Evolutionary conservation across 2,113 vertebrate species (phyloP).

Genomic region (Rynchops niger): DNA sequence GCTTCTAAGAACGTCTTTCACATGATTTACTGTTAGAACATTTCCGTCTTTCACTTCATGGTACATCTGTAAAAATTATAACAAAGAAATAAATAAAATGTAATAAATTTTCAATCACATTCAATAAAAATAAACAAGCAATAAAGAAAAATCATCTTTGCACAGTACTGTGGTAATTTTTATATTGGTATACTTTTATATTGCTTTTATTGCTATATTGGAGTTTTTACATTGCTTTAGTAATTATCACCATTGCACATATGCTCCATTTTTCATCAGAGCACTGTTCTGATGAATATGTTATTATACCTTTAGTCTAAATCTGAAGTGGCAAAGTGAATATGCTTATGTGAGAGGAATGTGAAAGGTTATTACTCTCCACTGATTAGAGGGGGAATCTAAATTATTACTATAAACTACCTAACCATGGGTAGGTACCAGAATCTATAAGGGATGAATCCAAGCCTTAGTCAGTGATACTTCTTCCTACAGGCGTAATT

Average conservation of each 20-base stretch:
- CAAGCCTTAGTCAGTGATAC: neutral
- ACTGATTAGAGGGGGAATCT: neutral
- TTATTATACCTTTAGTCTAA: neutral
- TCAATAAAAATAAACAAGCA: neutral
- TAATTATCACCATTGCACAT: neutral
- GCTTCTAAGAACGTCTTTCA: slow-evolving; percentile 80
- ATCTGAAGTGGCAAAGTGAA: neutral
- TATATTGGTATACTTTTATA: neutral
- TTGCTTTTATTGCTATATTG: neutral
- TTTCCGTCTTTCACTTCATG: slow-evolving; percentile 75
- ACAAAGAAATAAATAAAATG: neutral
- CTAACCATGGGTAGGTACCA: neutral
- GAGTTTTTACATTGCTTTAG: neutral
- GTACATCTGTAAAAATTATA: slow-evolving; percentile 83
- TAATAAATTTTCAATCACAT: neutral
- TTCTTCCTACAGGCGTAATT: neutral
- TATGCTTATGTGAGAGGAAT: neutral
- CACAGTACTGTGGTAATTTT: neutral
- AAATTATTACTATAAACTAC: neutral
- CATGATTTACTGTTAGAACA: slow-evolving; percentile 77
- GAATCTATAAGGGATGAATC: neutral
- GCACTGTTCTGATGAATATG: neutral
- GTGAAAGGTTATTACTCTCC: neutral
- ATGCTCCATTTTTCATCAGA: neutral
- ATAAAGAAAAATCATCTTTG: neutral